Conservation (phyloP, 1,140 invertebrate genomes). For the Bombus balteatus region DNA sequence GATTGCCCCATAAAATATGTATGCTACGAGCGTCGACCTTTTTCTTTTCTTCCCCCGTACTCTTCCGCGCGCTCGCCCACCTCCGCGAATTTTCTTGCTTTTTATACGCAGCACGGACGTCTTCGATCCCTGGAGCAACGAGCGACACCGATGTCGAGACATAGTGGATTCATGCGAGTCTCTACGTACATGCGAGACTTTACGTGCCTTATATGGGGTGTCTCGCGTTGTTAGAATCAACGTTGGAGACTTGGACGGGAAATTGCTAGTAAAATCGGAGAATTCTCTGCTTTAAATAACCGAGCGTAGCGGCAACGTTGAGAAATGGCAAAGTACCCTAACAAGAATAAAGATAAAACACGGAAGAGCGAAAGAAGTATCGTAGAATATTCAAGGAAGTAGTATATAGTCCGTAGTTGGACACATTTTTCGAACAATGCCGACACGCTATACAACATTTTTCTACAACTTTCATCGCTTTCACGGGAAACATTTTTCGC, state of each 20-base stretch:
- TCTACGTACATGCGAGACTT: neutral
- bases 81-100: slow-evolving; percentile 34
- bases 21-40: slow-evolving; percentile 75
- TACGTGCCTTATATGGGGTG: neutral
- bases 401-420: neutral
- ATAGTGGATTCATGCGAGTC: slow-evolving; percentile 30
- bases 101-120: slow-evolving; percentile 55
- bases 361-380: neutral
- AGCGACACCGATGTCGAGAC: slow-evolving; percentile 41
- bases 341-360: neutral
- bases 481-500: neutral
- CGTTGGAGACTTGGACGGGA: neutral
- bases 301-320: neutral
- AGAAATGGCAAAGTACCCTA: neutral
- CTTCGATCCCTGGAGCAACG: slow-evolving; percentile 61
- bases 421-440: neutral
- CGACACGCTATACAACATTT: neutral
- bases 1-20: slow-evolving; percentile 82
- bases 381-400: neutral
- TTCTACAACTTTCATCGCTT: neutral
- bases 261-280: neutral
- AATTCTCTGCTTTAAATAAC: neutral
- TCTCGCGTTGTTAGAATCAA: neutral
- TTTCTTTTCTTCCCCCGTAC: slow-evolving; percentile 57
- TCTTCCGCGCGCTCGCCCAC: neutral